phyloP scores from a whole-genome alignment of 2,113 vertebrate species.

The Psittacus erithacus region DNA sequence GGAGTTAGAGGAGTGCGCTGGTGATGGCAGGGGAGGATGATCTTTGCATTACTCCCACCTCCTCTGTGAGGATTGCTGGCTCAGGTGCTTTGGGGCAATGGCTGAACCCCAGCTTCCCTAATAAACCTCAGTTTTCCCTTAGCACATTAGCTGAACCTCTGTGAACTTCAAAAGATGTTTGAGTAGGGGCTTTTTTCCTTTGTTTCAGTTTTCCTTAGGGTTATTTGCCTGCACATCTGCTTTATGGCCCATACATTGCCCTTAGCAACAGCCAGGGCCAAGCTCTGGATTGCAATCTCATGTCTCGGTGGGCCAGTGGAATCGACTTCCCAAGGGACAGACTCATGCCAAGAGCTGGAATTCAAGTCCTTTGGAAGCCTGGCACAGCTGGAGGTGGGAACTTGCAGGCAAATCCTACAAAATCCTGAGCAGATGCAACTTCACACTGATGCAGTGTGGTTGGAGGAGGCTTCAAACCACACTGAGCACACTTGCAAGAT shows the following conservation, averaged over 20 bases:
- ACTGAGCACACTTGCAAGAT: neutral
- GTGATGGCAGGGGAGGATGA: neutral
- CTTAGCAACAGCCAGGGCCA: neutral
- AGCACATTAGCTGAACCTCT: neutral
- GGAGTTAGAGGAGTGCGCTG: neutral
- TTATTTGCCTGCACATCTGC: neutral
- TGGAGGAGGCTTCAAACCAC: neutral
- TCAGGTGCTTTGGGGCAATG: neutral
- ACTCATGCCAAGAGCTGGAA: neutral
- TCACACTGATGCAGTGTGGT: rapidly evolving
- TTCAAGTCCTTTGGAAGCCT: neutral
- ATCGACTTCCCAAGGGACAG: neutral
- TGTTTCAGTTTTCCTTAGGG: neutral
- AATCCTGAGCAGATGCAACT: neutral
- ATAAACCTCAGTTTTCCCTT: neutral
- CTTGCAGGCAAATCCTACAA: neutral
- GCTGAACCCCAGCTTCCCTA: neutral
- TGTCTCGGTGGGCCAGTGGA: neutral
- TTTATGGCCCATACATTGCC: neutral
- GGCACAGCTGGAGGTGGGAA: neutral
- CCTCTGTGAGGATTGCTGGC: neutral
- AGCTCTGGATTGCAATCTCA: neutral
- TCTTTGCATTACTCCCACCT: neutral
- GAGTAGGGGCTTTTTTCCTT: neutral
- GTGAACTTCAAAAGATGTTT: neutral